Evolutionary conservation across 2,888 invertebrate genomes (phyloP), one percentile per base, ranked within the genome.

Genomic region (Oscheius sp.): DNA sequence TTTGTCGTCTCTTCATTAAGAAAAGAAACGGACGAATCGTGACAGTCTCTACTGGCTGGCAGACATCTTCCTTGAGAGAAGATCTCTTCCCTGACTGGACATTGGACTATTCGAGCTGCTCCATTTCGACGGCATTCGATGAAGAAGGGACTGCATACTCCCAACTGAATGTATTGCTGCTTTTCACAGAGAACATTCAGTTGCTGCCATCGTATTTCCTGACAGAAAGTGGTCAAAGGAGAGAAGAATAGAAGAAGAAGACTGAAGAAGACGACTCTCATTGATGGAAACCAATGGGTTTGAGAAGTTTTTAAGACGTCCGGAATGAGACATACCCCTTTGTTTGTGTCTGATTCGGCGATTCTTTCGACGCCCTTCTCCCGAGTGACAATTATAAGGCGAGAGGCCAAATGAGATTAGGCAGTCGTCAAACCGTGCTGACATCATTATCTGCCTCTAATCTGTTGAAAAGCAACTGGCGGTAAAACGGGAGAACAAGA

Each of bases 51-150:
- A 6, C 59, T 44, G n/a, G 44, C 59, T 26, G 41, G 41, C 5
- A 17, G 41, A 14, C 59, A 59, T 2, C 26, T 26, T 9, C 41
- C 59, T 22, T 47, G 30, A 22, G 17, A 3, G 62, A 62, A 49
- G 22, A 62, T 33, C 32, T 62, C 49, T 45, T 49, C 62, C 0
- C 49, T n/a, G 20, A 62, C 24, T 4, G 62, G 62, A 32, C 62
- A 62, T n/a, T n/a, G n/a, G n/a, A n/a, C n/a, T n/a, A 20, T 62
- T 4, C 62, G 30, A n/a, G 49, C 30, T n/a, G 14, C 9, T 12
- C 9, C 47, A 5, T 12, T 20, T 1, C 44, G 12, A 14, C 24
- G 30, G 30, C 62, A 62, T 28, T 62, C 47, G 22, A 62, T 24
- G 24, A 62, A 62, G 47, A 49, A 26, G 9, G 62, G 33, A 1